A percentile compares a stretch with the other conserved stretches of the same genome.
phyloP scores from a whole-genome alignment of 1,140 invertebrate species.

The Pachyrhynchus sulphureomaculatus region DNA sequence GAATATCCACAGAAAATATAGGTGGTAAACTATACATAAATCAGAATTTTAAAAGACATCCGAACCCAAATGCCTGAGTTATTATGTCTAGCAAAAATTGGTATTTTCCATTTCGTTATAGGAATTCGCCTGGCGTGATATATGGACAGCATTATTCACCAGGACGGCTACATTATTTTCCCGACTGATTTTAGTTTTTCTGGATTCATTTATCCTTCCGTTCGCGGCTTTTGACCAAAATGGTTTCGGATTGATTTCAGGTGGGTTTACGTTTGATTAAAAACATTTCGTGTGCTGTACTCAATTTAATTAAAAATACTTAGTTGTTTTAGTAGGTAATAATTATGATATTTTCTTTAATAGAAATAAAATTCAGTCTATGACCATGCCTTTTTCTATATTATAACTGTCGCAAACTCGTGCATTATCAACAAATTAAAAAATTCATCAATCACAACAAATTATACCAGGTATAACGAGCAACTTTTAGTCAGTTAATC shows the following conservation, averaged over 20 bases:
- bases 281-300: background rate
- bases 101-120: constrained; percentile 35
- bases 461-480: too few species aligned
- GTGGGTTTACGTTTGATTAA: constrained; percentile 23
- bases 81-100: constrained; percentile 35
- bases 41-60: constrained; percentile 34
- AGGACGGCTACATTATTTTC: constrained; percentile 30
- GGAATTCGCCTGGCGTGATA: constrained; percentile 26
- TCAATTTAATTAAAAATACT: too few species aligned
- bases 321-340: too few species aligned
- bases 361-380: too few species aligned
- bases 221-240: constrained; percentile 16
- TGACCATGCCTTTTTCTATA: too few species aligned
- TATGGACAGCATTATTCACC: constrained; percentile 29
- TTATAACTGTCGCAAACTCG: too few species aligned
- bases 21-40: constrained; percentile 32
- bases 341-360: too few species aligned
- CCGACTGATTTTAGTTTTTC: constrained; percentile 29
- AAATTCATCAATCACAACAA: too few species aligned
- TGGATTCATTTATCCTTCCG: constrained; percentile 26
- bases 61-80: constrained; percentile 30
- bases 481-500: too few species aligned
- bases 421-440: too few species aligned
- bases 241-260: constrained; percentile 20
- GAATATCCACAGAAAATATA: constrained; percentile 30